These are phyloP conservation scores for Saxidomus purpurata DNA, from an alignment of 1,140 invertebrate species.

Conservation along the genomic window DNA sequence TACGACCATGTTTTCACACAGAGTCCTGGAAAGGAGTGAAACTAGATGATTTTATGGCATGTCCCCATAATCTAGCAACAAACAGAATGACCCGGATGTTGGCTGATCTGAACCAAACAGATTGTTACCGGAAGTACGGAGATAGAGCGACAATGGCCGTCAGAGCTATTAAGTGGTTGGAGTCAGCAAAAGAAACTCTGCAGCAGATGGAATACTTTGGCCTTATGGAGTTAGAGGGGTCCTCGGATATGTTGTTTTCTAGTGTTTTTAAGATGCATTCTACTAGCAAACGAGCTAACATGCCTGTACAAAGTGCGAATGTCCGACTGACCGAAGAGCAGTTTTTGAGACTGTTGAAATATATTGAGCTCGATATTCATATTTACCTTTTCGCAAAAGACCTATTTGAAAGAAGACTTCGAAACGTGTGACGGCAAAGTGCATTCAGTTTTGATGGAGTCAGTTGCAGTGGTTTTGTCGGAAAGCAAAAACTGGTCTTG, in stretches of 20 bases:
- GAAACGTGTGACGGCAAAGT: too few species aligned
- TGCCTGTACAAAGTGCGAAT: slow-evolving; percentile 79
- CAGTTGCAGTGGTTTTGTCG: too few species aligned
- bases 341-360: slow-evolving; percentile 91
- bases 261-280: slow-evolving; percentile 96
- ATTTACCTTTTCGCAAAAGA: slow-evolving; percentile 95
- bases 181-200: slow-evolving; percentile 97
- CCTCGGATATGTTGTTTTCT: slow-evolving; percentile 98
- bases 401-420: too few species aligned
- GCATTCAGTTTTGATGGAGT: too few species aligned
- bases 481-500: too few species aligned
- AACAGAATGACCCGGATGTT: slow-evolving; percentile 99
- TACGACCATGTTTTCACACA: slow-evolving; percentile 87
- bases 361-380: slow-evolving; percentile 96
- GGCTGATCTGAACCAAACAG: slow-evolving; percentile 93
- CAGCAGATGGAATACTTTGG: slow-evolving; percentile 98
- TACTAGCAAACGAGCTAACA: slow-evolving; percentile 67
- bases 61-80: slow-evolving; percentile 96
- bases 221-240: slow-evolving; percentile 96
- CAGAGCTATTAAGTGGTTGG: slow-evolving; percentile 93
- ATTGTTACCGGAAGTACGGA: slow-evolving; percentile 96
- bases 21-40: slow-evolving; percentile 89
- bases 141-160: slow-evolving; percentile 89
- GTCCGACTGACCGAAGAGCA: slow-evolving; percentile 91
- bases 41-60: slow-evolving; percentile 95